phyloP scores from a whole-genome alignment of 2,113 vertebrate species.

The Marmota flaviventris region DNA sequence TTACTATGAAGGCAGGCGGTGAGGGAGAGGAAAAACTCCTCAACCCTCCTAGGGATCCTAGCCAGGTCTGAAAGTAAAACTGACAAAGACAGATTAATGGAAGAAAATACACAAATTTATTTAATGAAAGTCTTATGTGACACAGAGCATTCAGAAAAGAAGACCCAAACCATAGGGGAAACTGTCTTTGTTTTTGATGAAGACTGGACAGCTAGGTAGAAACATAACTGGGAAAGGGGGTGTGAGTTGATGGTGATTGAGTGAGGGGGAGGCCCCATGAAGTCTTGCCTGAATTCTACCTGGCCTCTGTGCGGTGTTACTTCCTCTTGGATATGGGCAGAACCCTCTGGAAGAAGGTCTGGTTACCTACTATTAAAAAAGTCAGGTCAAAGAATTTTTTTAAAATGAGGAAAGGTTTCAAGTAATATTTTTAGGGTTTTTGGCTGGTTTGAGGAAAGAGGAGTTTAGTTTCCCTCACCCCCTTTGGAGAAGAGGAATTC shows the following conservation, averaged over 20 bases:
- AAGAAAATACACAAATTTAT: background rate
- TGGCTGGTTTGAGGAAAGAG: background rate
- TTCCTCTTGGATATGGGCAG: background rate
- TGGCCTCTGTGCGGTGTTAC: background rate
- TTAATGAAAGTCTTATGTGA: background rate
- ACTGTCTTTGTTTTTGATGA: background rate
- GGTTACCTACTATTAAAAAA: background rate
- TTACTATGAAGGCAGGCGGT: background rate
- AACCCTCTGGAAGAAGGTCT: background rate
- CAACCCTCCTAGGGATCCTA: background rate
- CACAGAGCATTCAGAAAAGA: background rate
- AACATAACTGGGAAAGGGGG: background rate
- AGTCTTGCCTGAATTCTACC: background rate
- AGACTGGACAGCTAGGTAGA: background rate
- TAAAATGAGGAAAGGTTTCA: too few relatives aligned
- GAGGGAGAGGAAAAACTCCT: background rate
- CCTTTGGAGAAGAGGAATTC: background rate
- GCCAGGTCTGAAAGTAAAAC: background rate
- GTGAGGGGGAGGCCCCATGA: background rate
- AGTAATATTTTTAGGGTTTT: background rate
- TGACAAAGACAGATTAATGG: background rate
- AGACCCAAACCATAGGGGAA: background rate
- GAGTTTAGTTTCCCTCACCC: background rate
- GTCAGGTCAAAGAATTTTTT: background rate
- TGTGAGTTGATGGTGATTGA: background rate